A percentile compares a stretch with the other conserved stretches of the same genome.
phyloP scores from a whole-genome alignment of 2,888 invertebrate species.

The Copidosoma aretas region DNA sequence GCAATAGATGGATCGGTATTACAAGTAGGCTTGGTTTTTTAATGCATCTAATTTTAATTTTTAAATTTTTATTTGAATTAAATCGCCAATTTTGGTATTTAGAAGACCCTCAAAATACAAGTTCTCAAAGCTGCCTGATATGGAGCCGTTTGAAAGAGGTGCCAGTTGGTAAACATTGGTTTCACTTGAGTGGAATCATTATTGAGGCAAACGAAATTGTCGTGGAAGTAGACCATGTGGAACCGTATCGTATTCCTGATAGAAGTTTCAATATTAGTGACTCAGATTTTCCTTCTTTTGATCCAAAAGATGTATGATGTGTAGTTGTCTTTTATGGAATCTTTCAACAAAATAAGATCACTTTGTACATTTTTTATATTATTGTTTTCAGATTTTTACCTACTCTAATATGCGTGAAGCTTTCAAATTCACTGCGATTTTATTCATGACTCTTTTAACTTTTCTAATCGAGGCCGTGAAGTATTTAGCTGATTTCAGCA shows the following conservation, averaged over 20 bases:
- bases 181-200: constrained; percentile 48
- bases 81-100: constrained; percentile 8
- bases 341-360: constrained; percentile 3
- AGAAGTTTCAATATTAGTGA: constrained; percentile 33
- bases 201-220: constrained; percentile 44
- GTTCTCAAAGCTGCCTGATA: constrained; percentile 41
- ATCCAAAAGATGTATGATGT: constrained; percentile 49
- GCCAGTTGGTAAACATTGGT: constrained; percentile 53
- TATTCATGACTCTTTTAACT: constrained; percentile 53
- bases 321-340: constrained; percentile 5
- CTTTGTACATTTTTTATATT: constrained; percentile 1
- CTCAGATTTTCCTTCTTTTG: constrained; percentile 41
- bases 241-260: constrained; percentile 41
- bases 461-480: constrained; percentile 50
- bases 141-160: constrained; percentile 50
- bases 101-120: constrained; percentile 33
- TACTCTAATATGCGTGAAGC: constrained; percentile 52
- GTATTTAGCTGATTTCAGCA: constrained; percentile 54
- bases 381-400: constrained; percentile 51
- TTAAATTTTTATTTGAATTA: not conserved
- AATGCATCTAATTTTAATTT: not conserved
- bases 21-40: constrained; percentile 14
- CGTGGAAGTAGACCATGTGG: constrained; percentile 47
- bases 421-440: constrained; percentile 52
- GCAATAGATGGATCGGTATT: constrained; percentile 32